These are phyloP conservation scores for Drosophila kambysellisi DNA, from an alignment of 2,888 invertebrate species.

Conservation along the genomic window DNA sequence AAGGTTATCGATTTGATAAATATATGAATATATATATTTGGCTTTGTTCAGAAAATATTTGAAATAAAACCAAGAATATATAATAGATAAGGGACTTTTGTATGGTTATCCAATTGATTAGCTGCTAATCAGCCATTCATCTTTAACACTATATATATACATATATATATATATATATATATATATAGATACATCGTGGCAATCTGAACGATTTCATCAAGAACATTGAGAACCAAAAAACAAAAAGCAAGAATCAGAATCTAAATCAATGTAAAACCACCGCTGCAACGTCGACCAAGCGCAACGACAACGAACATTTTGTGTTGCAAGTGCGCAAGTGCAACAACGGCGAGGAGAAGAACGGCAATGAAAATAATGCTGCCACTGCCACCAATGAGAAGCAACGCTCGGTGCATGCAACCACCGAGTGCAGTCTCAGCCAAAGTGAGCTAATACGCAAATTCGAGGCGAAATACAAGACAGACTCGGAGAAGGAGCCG, in stretches of 20 bases:
- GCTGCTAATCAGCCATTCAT: background rate
- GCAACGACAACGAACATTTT: constrained; percentile 72
- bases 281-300: constrained; percentile 43
- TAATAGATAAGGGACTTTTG: background rate
- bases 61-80: background rate
- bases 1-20: background rate
- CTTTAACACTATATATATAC: background rate
- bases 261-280: constrained; percentile 20
- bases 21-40: background rate
- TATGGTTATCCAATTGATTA: background rate
- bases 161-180: constrained; percentile 1
- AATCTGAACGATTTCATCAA: constrained; percentile 84
- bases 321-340: constrained; percentile 62
- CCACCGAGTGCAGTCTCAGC: constrained; percentile 38
- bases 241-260: constrained; percentile 53
- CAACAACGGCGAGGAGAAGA: constrained; percentile 70
- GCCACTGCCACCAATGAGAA: constrained; percentile 32
- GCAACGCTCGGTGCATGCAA: constrained; percentile 85
- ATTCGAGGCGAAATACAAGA: constrained; percentile 86
- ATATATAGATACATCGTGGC: constrained; percentile 83
- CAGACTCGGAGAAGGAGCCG: constrained; percentile 81
- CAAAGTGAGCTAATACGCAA: constrained; percentile 87
- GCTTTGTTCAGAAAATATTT: background rate
- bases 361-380: constrained; percentile 54
- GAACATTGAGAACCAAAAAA: constrained; percentile 84